Conservation (phyloP, 2,888 invertebrate genomes). For the Leptopterna dolabrata region DNA sequence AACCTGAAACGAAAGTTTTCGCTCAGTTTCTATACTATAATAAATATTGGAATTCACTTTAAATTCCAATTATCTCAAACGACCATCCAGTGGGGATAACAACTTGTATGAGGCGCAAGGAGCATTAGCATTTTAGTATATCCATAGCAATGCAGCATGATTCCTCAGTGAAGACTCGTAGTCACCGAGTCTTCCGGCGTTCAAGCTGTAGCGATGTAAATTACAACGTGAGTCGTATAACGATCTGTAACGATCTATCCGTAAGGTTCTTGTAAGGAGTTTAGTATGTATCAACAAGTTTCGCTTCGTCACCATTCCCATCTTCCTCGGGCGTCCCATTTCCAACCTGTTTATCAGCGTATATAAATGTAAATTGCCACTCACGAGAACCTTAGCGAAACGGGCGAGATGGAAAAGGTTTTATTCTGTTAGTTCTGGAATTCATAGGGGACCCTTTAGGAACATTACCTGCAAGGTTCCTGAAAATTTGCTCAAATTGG, state of each 20-base stretch:
- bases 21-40: too few relatives aligned
- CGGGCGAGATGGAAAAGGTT: background rate
- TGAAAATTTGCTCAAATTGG: too few relatives aligned
- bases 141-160: background rate
- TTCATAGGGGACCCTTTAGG: too few relatives aligned
- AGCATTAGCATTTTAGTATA: too few relatives aligned
- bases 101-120: too few relatives aligned
- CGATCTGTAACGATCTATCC: background rate
- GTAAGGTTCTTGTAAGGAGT: background rate
- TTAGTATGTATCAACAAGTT: background rate
- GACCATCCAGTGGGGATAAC: too few relatives aligned
- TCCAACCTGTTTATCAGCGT: background rate
- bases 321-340: background rate
- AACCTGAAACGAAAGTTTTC: too few relatives aligned
- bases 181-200: background rate
- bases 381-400: background rate
- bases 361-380: background rate
- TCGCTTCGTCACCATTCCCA: background rate
- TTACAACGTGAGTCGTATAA: background rate
- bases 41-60: too few relatives aligned
- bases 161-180: background rate
- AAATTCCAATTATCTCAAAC: too few relatives aligned
- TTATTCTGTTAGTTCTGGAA: too few relatives aligned
- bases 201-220: background rate
- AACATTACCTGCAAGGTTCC: too few relatives aligned